Base-by-base conservation (phyloP, 2,113 vertebrate species). In the Emberiza fucata region DNA sequence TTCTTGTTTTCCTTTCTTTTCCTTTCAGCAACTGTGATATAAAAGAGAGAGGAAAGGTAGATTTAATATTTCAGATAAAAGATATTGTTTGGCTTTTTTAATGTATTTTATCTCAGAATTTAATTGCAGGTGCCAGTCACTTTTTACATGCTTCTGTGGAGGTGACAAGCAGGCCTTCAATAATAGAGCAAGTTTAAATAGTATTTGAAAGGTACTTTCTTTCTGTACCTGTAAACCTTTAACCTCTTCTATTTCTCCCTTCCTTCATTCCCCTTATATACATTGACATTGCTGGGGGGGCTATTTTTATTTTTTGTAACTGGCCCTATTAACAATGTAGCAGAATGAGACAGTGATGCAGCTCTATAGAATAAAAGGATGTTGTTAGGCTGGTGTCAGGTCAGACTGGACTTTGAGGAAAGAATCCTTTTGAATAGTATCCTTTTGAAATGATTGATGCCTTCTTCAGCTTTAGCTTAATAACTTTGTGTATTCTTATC, bases 371-470 rank as follows among this genome's bases (percentile, higher is more conserved):
- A 71, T 60, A 73, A 69, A 94, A 79, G 45, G 76, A 57, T 89
- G 90, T 86, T 89, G 70, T 94, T 82, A 94, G 69, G 56, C 61
- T 54, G 31, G 37, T 91, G 80, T 88, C 90, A 92, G 94, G 86
- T 61, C 85, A 80, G 65, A 56, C 22, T 68, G 76, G 42, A 69
- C 51, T 79, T 90, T 81, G 64, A 71, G 72, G 69, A 69, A 72
- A 93, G 79, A 94, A 94, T 93, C 59, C n/a, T n/a, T n/a, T n/a
- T n/a, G 87, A 90, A 86, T 12, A 6, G 59, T 35, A 61, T 44
- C 31, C 70, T 97, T 97, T 89, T 6, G 16, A 60, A 87, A 75
- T 93, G 92, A 97, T 94, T 88, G 92, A 92, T 96, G 81, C 75
- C 33, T 48, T 83, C 60, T 59, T 60, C 14, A 65, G 89, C 82